Conservation (phyloP, 2,888 invertebrate species). For the Orthonevra nobilis region DNA sequence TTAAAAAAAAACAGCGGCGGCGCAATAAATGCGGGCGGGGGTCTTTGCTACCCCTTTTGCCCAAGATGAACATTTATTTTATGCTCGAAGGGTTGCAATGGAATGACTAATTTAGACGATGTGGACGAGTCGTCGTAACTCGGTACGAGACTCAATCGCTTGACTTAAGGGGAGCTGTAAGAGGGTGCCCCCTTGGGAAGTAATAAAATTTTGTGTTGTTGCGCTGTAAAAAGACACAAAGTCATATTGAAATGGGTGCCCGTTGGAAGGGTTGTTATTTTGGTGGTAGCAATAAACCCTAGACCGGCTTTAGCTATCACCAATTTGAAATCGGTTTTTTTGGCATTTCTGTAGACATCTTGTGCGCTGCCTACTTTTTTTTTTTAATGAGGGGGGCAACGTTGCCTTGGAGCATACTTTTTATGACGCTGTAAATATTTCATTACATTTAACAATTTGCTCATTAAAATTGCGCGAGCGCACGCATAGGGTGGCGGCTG, state of each 20-base stretch:
- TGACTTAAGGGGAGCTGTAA: too few relatives aligned
- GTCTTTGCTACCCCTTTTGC: too few relatives aligned
- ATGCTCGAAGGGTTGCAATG: conserved; percentile 48
- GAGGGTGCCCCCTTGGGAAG: conserved; percentile 15
- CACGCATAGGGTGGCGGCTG: conserved; percentile 14
- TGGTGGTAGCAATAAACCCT: conserved; percentile 10
- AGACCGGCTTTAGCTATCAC: conserved; percentile 12
- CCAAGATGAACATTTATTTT: conserved; percentile 35
- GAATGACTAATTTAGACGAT: conserved; percentile 62
- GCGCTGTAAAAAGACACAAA: conserved; percentile 24
- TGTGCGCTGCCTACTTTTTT: too few relatives aligned
- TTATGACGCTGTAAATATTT: conserved; percentile 49
- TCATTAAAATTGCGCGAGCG: conserved; percentile 47
- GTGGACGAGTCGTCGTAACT: conserved; percentile 57
- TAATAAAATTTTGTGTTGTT: conserved; percentile 23
- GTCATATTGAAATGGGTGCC: not conserved
- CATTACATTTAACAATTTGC: conserved; percentile 60
- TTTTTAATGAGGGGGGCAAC: conserved; percentile 46
- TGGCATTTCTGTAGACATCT: not conserved
- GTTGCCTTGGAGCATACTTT: conserved; percentile 25
- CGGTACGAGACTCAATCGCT: too few relatives aligned
- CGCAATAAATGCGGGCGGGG: too few relatives aligned
- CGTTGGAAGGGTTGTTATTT: conserved; percentile 7
- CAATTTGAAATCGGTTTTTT: conserved; percentile 19
- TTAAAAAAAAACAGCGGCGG: conserved; percentile 33